phyloP scores from a whole-genome alignment of 2,888 invertebrate species.

The Syritta pipiens region DNA sequence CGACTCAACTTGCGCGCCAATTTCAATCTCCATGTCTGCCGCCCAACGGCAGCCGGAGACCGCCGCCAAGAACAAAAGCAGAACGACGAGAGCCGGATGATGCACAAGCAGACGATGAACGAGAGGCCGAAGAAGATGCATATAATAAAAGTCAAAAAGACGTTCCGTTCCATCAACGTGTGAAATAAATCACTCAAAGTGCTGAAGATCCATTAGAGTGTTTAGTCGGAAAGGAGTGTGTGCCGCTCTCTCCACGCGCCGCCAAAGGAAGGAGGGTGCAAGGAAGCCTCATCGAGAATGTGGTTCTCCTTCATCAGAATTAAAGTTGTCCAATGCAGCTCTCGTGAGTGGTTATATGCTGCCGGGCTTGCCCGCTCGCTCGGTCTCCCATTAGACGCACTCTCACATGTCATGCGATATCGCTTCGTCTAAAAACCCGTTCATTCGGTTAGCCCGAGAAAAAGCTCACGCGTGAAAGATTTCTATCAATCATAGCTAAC shows the following conservation, averaged over 20 bases:
- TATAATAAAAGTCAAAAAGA: conserved; percentile 68
- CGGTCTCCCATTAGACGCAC: conserved; percentile 50
- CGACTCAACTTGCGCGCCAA: conserved; percentile 42
- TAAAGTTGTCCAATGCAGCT: conserved; percentile 32
- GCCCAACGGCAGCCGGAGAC: neutral
- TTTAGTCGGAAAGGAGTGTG: conserved; percentile 51
- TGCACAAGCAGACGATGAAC: neutral
- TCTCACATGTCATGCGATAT: conserved; percentile 57
- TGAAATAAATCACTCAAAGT: conserved; percentile 77
- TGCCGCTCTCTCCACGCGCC: neutral
- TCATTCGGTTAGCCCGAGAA: conserved; percentile 38
- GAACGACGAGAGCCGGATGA: conserved; percentile 30
- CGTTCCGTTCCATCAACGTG: conserved; percentile 79
- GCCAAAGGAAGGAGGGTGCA: conserved; percentile 42
- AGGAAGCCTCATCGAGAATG: conserved; percentile 33
- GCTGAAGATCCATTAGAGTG: conserved; percentile 68
- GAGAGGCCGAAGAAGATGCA: conserved; percentile 35
- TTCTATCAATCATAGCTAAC: conserved; percentile 67
- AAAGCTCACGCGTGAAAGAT: conserved; percentile 66
- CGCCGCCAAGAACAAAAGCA: conserved; percentile 29
- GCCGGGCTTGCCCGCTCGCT: conserved; percentile 42
- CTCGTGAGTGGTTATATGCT: conserved; percentile 50
- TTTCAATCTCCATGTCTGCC: conserved; percentile 7
- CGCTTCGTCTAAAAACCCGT: neutral
- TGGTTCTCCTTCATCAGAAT: conserved; percentile 63